Percentiles rank a stretch among this genome's conserved stretches.
These are phyloP conservation scores for Coregonus sp. DNA, from an alignment of 2,797 vertebrate genomes.

Conservation along the genomic window DNA sequence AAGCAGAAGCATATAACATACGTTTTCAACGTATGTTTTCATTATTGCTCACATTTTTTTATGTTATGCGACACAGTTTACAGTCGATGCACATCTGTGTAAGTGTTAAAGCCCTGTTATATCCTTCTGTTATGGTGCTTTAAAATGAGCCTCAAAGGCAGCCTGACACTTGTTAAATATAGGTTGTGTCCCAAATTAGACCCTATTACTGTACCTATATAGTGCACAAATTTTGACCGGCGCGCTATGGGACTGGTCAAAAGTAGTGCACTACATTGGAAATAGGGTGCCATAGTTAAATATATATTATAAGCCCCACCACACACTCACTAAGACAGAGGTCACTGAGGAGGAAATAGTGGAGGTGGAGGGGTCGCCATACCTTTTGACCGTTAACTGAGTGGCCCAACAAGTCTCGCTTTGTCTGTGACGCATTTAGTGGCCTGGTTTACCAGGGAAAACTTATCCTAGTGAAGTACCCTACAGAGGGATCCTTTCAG, in stretches of 20 bases:
- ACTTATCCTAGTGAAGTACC: background rate
- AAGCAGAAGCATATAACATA: background rate
- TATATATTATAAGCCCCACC: slow-evolving; percentile 35
- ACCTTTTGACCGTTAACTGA: slow-evolving; percentile 32
- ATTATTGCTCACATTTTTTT: slow-evolving; percentile 47
- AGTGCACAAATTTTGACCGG: background rate
- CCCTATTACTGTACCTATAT: background rate
- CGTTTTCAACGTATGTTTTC: slow-evolving; percentile 32
- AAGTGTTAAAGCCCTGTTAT: slow-evolving; percentile 22
- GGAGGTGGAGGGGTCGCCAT: slow-evolving; percentile 30
- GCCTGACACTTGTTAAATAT: slow-evolving; percentile 34
- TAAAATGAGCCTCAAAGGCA: slow-evolving; percentile 40
- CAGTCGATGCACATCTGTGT: background rate
- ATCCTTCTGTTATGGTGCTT: slow-evolving; percentile 40
- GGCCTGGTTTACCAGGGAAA: slow-evolving; percentile 18
- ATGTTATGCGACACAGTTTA: slow-evolving; percentile 40
- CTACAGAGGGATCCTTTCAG: slow-evolving; percentile 46
- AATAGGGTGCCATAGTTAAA: slow-evolving; percentile 25
- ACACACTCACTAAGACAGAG: slow-evolving; percentile 21
- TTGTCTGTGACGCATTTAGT: slow-evolving; percentile 39
- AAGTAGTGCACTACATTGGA: background rate
- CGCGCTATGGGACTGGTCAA: background rate
- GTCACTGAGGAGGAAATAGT: slow-evolving; percentile 37
- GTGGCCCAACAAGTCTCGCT: slow-evolving; percentile 36
- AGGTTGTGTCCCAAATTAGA: slow-evolving; percentile 12